A percentile compares a stretch with the other conserved stretches of the same genome.
Conservation (phyloP, 1,140 invertebrate species). For the Latrodectus geometricus region DNA sequence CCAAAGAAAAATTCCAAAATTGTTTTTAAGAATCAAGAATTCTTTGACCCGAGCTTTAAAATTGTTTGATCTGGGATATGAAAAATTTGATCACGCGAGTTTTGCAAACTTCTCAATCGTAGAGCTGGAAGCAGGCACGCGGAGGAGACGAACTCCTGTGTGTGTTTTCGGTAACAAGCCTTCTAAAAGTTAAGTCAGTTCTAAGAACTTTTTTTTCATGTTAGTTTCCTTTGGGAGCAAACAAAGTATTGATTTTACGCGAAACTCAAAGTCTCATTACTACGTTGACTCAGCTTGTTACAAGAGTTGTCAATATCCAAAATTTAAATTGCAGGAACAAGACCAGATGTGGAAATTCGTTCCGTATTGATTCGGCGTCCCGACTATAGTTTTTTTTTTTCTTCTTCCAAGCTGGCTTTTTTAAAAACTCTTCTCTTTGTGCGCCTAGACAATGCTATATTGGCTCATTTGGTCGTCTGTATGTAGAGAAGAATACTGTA, state of each 20-base stretch:
- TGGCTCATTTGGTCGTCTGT: constrained; percentile 13
- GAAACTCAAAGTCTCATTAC: constrained; percentile 38
- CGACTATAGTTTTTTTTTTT: background rate
- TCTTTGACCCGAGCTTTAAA: too few species aligned
- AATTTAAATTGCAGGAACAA: constrained; percentile 59
- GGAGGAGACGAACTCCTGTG: too few species aligned
- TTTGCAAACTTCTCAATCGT: too few species aligned
- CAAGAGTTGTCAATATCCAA: constrained; percentile 55
- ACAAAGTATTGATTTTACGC: constrained; percentile 2
- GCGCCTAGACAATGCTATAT: background rate
- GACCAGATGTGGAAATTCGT: constrained; percentile 50
- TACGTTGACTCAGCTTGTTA: constrained; percentile 46
- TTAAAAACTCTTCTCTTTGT: constrained; percentile 14
- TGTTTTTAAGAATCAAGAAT: too few species aligned
- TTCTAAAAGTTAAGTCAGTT: background rate
- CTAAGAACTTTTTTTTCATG: background rate
- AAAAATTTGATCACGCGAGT: too few species aligned
- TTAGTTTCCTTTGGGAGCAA: background rate
- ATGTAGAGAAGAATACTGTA: constrained; percentile 14
- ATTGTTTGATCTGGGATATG: too few species aligned
- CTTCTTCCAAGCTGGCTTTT: background rate
- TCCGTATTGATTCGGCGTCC: constrained; percentile 24
- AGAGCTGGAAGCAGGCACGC: too few species aligned
- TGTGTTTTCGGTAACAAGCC: too few species aligned
- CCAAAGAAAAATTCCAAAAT: too few species aligned